Evolutionary conservation across 2,113 vertebrate genomes (phyloP).

Genomic region (Erinaceus europaeus): DNA sequence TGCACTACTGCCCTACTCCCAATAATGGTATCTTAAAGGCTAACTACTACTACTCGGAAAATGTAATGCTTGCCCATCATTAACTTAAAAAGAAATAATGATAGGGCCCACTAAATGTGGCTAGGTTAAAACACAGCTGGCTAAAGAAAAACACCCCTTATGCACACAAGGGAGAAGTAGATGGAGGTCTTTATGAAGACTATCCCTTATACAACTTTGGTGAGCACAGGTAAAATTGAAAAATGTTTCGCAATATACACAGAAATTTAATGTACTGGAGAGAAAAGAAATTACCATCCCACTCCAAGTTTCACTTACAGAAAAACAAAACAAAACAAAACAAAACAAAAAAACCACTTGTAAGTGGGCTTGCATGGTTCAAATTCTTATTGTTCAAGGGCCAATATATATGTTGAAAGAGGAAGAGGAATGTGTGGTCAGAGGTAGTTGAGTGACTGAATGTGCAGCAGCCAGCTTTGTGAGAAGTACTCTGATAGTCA

Average conservation of each 20-base stretch:
- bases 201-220: not conserved
- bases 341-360: too few species aligned
- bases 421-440: too few species aligned
- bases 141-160: not conserved
- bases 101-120: not conserved
- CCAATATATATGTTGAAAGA: too few species aligned
- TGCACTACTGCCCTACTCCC: too few species aligned
- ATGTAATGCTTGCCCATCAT: not conserved
- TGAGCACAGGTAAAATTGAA: not conserved
- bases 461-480: too few species aligned
- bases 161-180: not conserved
- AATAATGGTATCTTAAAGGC: not conserved
- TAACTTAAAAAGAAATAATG: not conserved
- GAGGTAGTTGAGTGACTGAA: too few species aligned
- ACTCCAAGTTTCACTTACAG: too few species aligned
- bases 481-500: too few species aligned
- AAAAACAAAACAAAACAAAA: too few species aligned
- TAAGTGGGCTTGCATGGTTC: too few species aligned
- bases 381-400: not conserved
- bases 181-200: not conserved
- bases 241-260: not conserved
- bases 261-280: not conserved
- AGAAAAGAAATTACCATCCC: too few species aligned
- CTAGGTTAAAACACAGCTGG: not conserved
- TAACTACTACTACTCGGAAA: constrained; percentile 3